Percentiles rank a stretch among this genome's conserved stretches.
These are phyloP conservation scores for Thalassaphorura encarpata DNA, from an alignment of 1,140 invertebrate genomes.

Conservation along the genomic window DNA sequence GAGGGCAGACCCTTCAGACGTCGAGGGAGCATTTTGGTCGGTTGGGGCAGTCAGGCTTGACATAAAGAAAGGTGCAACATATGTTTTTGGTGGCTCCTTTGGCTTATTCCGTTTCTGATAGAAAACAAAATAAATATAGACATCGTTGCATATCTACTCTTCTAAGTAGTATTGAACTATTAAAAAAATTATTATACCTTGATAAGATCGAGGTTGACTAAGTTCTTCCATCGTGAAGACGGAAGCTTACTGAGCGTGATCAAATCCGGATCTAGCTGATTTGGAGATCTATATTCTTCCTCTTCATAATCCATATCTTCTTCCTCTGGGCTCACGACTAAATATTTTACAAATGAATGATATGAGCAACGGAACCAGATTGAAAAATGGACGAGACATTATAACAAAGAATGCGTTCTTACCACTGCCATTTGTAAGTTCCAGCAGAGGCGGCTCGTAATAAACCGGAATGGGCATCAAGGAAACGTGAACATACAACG, in stretches of 20 bases:
- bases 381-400: too few relatives aligned
- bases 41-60: slow-evolving; percentile 57
- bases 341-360: too few relatives aligned
- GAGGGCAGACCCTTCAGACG: slow-evolving; percentile 33
- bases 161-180: too few relatives aligned
- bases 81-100: slow-evolving; percentile 63
- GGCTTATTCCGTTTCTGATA: slow-evolving; percentile 72
- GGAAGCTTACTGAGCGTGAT: slow-evolving; percentile 78
- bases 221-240: slow-evolving; percentile 83
- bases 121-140: slow-evolving; percentile 2
- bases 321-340: background rate
- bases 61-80: slow-evolving; percentile 88
- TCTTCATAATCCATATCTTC: background rate
- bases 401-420: too few relatives aligned
- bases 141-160: too few relatives aligned
- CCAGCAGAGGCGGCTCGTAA: slow-evolving; percentile 46
- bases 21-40: slow-evolving; percentile 44
- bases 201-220: slow-evolving; percentile 81
- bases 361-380: too few relatives aligned
- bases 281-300: background rate
- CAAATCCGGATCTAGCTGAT: slow-evolving; percentile 52
- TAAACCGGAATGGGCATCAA: slow-evolving; percentile 43
- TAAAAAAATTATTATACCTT: slow-evolving; percentile 52
- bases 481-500: slow-evolving; percentile 42
- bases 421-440: too few relatives aligned